These are phyloP conservation scores for Arctocebus calabarensis DNA, from an alignment of 2,797 vertebrate species.

Conservation along the genomic window DNA sequence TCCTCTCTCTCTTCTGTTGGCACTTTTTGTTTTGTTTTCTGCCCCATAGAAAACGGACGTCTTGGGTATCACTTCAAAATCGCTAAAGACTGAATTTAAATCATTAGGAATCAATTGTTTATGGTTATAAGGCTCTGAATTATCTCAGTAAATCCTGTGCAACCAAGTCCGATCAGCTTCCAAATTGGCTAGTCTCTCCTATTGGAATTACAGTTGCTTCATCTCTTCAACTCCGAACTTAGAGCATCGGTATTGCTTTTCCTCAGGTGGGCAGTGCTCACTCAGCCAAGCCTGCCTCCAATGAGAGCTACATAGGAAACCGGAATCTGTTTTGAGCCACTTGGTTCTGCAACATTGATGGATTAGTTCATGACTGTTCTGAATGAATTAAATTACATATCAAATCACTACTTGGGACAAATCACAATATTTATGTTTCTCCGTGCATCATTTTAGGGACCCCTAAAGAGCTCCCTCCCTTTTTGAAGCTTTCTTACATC, in stretches of 20 bases:
- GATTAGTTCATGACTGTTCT: background rate
- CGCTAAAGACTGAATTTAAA: conserved; percentile 43
- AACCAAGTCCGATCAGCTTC: background rate
- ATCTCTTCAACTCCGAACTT: background rate
- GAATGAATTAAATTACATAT: background rate
- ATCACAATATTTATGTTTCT: conserved; percentile 21
- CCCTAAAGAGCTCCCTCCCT: background rate
- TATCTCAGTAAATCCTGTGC: conserved; percentile 25
- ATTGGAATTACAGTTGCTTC: conserved; percentile 3
- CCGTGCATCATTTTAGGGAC: background rate
- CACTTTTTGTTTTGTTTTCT: background rate
- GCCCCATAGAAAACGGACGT: background rate
- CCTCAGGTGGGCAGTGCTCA: background rate
- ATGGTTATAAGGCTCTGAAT: conserved; percentile 3
- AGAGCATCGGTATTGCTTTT: accelerated
- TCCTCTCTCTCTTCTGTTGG: background rate
- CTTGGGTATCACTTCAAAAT: background rate
- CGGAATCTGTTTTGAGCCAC: background rate
- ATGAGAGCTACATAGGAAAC: background rate
- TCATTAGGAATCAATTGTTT: conserved; percentile 54
- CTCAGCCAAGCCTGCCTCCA: background rate
- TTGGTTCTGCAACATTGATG: conserved; percentile 12
- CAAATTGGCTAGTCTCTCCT: background rate
- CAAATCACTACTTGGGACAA: conserved; percentile 46
- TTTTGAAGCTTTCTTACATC: conserved; percentile 14